Evolutionary conservation across 2,113 vertebrate species (phyloP).

Genomic region (Syngnathus scovelli): DNA sequence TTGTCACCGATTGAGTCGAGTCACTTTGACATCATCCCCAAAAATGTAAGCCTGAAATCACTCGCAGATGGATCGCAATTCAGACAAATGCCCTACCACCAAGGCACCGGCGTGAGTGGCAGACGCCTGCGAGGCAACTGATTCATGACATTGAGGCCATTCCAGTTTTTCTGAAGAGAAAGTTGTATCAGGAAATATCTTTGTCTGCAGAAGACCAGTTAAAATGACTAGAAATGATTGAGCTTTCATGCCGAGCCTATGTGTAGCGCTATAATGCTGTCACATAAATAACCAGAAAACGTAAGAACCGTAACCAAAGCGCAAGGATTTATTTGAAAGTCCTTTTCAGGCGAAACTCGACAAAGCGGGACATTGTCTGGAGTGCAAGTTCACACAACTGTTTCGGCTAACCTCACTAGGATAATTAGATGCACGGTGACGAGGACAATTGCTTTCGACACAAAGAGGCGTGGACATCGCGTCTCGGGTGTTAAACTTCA

Average conservation of each 20-base stretch:
- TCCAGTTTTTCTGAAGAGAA: too few species aligned
- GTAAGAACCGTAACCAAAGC: not conserved
- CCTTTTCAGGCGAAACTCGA: not conserved
- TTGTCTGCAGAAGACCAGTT: not conserved
- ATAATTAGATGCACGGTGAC: too few species aligned
- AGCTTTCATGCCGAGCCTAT: too few species aligned
- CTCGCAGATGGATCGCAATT: conserved; percentile 63
- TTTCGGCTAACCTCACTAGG: too few species aligned
- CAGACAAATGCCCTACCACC: conserved; percentile 29
- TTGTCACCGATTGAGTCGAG: conserved; percentile 63
- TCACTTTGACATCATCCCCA: conserved; percentile 69
- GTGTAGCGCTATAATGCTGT: too few species aligned
- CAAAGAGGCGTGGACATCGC: too few species aligned
- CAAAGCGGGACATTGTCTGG: not conserved
- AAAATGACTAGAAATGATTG: not conserved
- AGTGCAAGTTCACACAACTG: too few species aligned
- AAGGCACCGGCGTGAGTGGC: conserved; percentile 7
- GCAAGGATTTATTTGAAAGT: not conserved
- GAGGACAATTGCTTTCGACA: too few species aligned
- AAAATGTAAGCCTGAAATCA: conserved; percentile 68
- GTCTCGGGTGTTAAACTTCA: too few species aligned
- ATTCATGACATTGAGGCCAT: too few species aligned
- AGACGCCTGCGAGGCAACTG: too few species aligned
- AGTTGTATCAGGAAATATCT: conserved; percentile 4
- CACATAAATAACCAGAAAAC: not conserved